These are phyloP conservation scores for Drosophila austrosaltans DNA, from an alignment of 2,888 invertebrate species.

Conservation along the genomic window DNA sequence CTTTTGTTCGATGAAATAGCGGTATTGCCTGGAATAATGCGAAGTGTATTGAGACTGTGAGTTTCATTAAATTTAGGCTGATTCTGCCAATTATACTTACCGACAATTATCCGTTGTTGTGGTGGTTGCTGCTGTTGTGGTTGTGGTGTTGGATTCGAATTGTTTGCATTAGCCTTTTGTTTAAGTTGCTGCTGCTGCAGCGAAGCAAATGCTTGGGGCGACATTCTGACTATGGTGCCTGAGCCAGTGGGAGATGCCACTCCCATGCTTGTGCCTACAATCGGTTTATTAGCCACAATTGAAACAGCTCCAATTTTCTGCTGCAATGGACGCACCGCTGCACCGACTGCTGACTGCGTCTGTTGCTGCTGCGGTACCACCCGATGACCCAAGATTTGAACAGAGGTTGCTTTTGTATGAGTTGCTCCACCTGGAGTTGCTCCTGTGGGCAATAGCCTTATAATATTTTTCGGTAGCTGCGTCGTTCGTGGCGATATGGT, in stretches of 20 bases:
- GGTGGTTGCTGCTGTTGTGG: slow-evolving; percentile 44
- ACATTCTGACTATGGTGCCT: slow-evolving; percentile 81
- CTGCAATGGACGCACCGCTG: slow-evolving; percentile 44
- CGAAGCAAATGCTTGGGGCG: slow-evolving; percentile 80
- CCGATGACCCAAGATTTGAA: slow-evolving; percentile 72
- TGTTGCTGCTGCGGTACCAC: slow-evolving; percentile 56
- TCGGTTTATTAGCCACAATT: slow-evolving; percentile 54
- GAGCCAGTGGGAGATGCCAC: slow-evolving; percentile 34
- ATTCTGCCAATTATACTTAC: slow-evolving; percentile 52
- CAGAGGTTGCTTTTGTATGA: slow-evolving; percentile 31
- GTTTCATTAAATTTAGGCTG: background rate
- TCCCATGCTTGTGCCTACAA: slow-evolving; percentile 35
- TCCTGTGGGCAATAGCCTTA: slow-evolving; percentile 64
- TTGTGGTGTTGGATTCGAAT: slow-evolving; percentile 19
- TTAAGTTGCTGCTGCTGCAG: slow-evolving; percentile 82
- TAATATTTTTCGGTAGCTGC: slow-evolving; percentile 73
- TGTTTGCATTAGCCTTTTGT: slow-evolving; percentile 51
- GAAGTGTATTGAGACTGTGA: background rate
- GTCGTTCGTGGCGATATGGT: slow-evolving; percentile 45
- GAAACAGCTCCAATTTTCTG: slow-evolving; percentile 70
- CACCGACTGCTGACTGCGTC: background rate
- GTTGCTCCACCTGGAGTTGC: slow-evolving; percentile 7
- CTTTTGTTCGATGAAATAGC: slow-evolving; percentile 73
- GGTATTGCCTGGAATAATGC: slow-evolving; percentile 62
- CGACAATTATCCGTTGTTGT: slow-evolving; percentile 76